Conservation (phyloP, 2,888 invertebrate genomes). For the Lamellibrachia satsuma region DNA sequence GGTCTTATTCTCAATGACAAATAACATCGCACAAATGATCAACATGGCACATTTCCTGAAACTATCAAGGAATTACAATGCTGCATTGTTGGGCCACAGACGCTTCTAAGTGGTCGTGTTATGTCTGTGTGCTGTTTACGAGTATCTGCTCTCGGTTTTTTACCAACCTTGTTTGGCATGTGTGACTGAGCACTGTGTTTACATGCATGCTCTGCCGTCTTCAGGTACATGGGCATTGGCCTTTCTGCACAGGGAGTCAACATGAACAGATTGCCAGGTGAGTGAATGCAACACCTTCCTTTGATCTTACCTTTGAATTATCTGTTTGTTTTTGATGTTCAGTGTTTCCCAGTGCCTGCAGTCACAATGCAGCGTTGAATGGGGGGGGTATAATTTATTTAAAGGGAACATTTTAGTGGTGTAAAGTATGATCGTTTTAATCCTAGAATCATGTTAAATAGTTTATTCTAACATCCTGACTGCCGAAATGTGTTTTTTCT, state of each 20-base stretch:
- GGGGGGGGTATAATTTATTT: background rate
- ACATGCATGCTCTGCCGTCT: slow-evolving; percentile 34
- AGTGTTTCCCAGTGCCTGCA: background rate
- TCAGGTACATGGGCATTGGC: slow-evolving; percentile 95
- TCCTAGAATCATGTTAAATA: too few relatives aligned
- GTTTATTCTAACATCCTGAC: too few relatives aligned
- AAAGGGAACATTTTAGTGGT: background rate
- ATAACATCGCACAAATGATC: background rate
- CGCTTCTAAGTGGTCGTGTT: background rate
- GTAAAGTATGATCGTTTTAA: background rate
- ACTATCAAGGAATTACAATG: background rate
- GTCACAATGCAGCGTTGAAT: background rate
- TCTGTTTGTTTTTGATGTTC: background rate
- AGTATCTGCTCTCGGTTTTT: background rate
- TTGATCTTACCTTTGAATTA: background rate
- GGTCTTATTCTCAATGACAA: background rate
- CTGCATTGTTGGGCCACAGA: background rate
- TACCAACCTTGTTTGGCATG: background rate
- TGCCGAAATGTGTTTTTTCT: too few relatives aligned
- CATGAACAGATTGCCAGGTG: slow-evolving; percentile 96
- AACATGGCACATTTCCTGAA: background rate
- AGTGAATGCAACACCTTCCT: slow-evolving; percentile 36
- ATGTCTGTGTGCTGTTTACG: background rate
- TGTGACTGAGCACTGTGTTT: background rate
- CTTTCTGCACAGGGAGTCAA: slow-evolving; percentile 95